phyloP scores from a whole-genome alignment of 2,797 vertebrate species.

The Muraenolepis orangiensis region DNA sequence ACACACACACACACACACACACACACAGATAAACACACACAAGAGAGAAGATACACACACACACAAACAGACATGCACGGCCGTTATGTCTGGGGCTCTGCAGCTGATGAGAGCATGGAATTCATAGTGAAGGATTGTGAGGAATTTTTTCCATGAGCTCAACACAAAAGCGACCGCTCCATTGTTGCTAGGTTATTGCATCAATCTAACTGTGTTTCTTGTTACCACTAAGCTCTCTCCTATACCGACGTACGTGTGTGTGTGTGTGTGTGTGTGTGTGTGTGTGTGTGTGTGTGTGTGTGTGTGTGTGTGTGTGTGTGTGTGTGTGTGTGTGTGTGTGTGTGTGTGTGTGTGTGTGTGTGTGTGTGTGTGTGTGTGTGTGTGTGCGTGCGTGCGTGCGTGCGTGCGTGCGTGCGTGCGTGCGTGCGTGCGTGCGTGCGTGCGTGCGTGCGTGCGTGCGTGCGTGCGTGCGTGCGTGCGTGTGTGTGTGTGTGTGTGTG shows the following conservation, averaged over 20 bases:
- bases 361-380: neutral
- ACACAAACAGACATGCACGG: constrained; percentile 1
- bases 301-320: constrained; percentile 2
- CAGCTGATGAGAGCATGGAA: neutral
- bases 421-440: neutral
- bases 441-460: neutral
- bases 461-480: constrained; percentile 3
- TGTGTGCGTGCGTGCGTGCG: neutral
- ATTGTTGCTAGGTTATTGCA: neutral
- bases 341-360: neutral
- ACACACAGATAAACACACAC: neutral
- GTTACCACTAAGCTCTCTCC: neutral
- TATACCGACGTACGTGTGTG: neutral
- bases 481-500: neutral
- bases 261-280: too few species aligned
- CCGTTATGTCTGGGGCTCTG: neutral
- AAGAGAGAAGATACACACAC: too few species aligned
- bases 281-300: neutral
- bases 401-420: constrained; percentile 2
- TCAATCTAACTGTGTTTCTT: neutral
- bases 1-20: neutral
- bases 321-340: constrained; percentile 7
- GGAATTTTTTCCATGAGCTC: neutral
- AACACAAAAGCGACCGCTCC: neutral
- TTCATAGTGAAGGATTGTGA: neutral